Evolutionary conservation across 2,888 invertebrate species (phyloP).

Genomic region (Lamellibrachia columna): DNA sequence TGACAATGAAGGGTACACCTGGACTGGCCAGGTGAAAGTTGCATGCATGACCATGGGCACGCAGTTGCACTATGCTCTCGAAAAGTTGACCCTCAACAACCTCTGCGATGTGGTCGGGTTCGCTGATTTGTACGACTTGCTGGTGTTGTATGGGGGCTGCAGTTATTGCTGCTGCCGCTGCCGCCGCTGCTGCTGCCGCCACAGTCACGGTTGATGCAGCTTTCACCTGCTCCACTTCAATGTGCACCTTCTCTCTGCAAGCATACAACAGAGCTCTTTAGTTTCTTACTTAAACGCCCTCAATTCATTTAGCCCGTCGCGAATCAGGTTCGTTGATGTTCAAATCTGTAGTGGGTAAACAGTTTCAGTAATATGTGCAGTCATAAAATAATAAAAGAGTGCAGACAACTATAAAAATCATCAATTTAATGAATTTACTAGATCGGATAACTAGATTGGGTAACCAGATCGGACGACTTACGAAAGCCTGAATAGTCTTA

Average conservation of each 20-base stretch:
- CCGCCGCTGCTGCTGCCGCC: neutral
- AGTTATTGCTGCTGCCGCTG: neutral
- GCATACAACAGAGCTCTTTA: neutral
- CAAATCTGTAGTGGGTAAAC: too few relatives aligned
- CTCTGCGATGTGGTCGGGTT: slow-evolving; percentile 75
- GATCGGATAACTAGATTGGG: too few relatives aligned
- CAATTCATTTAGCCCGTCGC: neutral
- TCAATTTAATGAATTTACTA: neutral
- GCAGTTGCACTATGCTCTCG: slow-evolving; percentile 88
- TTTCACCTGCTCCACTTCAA: slow-evolving; percentile 91
- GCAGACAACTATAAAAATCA: neutral
- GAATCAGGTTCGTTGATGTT: too few relatives aligned
- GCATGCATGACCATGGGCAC: slow-evolving; percentile 98
- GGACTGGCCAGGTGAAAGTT: slow-evolving; percentile 94
- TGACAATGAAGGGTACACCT: slow-evolving; percentile 89
- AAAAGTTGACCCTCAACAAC: slow-evolving; percentile 81
- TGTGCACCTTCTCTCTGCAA: slow-evolving; percentile 37
- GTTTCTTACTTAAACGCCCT: neutral
- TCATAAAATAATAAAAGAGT: too few relatives aligned
- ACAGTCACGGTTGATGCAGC: neutral
- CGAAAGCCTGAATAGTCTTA: too few relatives aligned
- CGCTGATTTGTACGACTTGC: neutral
- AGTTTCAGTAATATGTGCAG: too few relatives aligned
- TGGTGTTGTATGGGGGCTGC: neutral
- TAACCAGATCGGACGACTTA: too few relatives aligned